Conservation (phyloP, 2,797 vertebrate species). For the Choloepus didactylus region DNA sequence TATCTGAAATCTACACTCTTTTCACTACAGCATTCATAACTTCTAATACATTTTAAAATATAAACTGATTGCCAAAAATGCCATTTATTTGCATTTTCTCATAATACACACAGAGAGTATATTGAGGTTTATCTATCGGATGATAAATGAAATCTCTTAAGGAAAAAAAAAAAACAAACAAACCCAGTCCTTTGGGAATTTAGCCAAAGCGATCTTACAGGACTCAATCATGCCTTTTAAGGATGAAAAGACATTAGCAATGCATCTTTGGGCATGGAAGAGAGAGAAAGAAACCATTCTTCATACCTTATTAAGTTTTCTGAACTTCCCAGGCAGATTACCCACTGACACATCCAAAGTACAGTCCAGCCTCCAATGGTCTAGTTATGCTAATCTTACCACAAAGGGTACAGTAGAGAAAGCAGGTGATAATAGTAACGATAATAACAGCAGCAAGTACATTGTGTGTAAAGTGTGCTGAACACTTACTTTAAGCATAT, state of each 20-base stretch:
- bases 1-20: neutral
- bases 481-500: neutral
- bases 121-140: neutral
- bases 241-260: neutral
- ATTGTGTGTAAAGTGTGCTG: neutral
- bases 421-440: neutral
- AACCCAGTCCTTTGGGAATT: constrained; percentile 7
- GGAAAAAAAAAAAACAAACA: neutral
- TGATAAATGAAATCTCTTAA: constrained; percentile 47
- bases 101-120: neutral
- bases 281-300: neutral
- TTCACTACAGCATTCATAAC: neutral
- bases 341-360: neutral
- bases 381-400: neutral
- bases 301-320: neutral
- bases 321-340: neutral
- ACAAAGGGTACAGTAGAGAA: neutral
- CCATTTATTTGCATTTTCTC: constrained; percentile 45
- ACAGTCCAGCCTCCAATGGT: neutral
- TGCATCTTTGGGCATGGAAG: neutral
- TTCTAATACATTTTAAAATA: constrained; percentile 42
- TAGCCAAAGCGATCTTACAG: neutral
- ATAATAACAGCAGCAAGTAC: neutral
- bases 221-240: constrained; percentile 23
- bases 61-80: neutral